Evolutionary conservation across 2,113 vertebrate species (phyloP).

Genomic region (Hippocampus comes): DNA sequence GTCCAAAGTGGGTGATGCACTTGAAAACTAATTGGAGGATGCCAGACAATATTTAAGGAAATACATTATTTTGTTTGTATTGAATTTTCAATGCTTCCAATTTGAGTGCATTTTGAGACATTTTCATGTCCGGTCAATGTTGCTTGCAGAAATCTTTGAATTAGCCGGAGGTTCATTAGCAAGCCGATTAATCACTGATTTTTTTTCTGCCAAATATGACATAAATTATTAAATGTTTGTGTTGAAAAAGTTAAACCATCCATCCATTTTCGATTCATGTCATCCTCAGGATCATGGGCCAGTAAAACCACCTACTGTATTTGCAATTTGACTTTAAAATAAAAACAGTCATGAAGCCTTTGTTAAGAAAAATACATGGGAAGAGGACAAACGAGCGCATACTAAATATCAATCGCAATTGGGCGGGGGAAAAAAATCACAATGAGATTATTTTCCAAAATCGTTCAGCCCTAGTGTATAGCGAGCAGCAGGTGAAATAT

Average conservation of each 20-base stretch:
- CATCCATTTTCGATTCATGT: not conserved
- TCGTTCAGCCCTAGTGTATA: not conserved
- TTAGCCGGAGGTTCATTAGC: no score
- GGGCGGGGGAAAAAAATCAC: not conserved
- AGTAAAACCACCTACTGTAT: not conserved
- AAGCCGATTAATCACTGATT: no score
- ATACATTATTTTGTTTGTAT: not conserved
- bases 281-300: not conserved
- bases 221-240: no score
- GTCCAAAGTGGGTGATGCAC: not conserved
- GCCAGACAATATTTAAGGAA: not conserved
- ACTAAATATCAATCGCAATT: no score
- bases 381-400: no score
- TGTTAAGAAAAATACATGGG: no score
- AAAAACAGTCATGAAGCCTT: no score
- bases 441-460: not conserved
- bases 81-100: no score
- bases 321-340: not conserved
- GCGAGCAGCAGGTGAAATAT: slow-evolving; percentile 39
- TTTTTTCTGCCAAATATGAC: no score
- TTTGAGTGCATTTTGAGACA: no score
- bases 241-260: not conserved
- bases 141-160: no score
- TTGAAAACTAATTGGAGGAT: not conserved
- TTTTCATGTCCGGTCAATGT: no score